Conservation (phyloP, 1,140 invertebrate species). For the Mercenaria mercenaria region DNA sequence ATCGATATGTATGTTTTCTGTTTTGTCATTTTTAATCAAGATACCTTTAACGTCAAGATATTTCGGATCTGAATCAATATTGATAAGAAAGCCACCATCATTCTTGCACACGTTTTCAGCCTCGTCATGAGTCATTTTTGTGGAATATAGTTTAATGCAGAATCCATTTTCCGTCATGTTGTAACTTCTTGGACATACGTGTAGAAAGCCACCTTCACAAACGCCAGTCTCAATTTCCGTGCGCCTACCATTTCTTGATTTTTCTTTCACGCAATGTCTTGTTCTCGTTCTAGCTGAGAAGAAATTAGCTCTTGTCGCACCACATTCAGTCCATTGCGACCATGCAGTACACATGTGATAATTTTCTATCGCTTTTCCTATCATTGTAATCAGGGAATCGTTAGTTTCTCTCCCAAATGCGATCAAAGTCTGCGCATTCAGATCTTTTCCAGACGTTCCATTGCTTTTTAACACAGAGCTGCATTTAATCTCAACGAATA, state of each 20-base stretch:
- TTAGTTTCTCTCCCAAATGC: background rate
- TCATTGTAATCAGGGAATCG: background rate
- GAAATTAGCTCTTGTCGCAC: background rate
- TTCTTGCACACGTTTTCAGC: background rate
- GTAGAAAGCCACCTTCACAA: conserved; percentile 18
- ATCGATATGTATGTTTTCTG: background rate
- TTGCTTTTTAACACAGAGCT: background rate
- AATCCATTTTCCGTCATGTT: conserved; percentile 1
- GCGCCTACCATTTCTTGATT: too few species aligned
- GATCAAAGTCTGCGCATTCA: background rate
- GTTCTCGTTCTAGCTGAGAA: background rate
- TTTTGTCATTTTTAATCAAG: background rate
- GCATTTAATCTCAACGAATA: too few species aligned
- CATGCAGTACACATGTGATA: background rate
- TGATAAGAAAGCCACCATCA: background rate
- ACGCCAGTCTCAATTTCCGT: background rate
- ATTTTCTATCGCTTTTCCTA: background rate
- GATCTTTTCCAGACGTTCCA: background rate
- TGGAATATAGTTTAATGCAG: background rate
- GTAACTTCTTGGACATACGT: background rate
- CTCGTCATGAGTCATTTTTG: background rate
- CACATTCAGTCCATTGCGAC: background rate
- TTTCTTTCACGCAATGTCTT: background rate
- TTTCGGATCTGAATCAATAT: background rate
- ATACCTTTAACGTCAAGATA: background rate